Conservation (phyloP, 2,888 invertebrate genomes). For the Hermaeophaga mercurialis region DNA sequence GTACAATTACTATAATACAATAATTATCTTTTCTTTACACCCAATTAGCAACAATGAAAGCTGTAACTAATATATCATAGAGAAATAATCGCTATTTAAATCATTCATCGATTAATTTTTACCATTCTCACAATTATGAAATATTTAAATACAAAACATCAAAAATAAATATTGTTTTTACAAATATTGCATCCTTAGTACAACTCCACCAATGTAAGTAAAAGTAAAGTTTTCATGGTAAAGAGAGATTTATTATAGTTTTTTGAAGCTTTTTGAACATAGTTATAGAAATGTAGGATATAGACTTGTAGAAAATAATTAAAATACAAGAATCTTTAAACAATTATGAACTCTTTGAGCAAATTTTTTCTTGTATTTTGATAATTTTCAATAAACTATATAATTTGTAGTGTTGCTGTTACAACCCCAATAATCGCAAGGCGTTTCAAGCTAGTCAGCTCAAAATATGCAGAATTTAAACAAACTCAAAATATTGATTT, state of each 20-base stretch:
- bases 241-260: constrained; percentile 23
- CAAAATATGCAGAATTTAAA: constrained; percentile 26
- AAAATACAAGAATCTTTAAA: no score
- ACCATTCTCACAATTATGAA: neutral
- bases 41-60: no score
- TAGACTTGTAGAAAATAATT: neutral
- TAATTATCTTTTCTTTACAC: no score
- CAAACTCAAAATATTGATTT: neutral
- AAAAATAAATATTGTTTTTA: constrained; percentile 32
- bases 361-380: no score
- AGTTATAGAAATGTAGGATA: constrained; percentile 6
- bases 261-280: constrained; percentile 40
- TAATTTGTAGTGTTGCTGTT: constrained; percentile 28
- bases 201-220: constrained; percentile 48
- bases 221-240: constrained; percentile 7
- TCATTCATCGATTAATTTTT: constrained; percentile 10
- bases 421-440: constrained; percentile 39
- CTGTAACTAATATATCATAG: no score
- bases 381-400: neutral
- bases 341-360: no score
- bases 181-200: constrained; percentile 39
- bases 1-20: no score
- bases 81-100: neutral
- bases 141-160: neutral
- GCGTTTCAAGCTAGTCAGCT: constrained; percentile 37